A percentile compares a stretch with the other conserved stretches of the same genome.
These are phyloP conservation scores for Dallia pectoralis DNA, from an alignment of 2,797 vertebrate genomes.

Conservation along the genomic window DNA sequence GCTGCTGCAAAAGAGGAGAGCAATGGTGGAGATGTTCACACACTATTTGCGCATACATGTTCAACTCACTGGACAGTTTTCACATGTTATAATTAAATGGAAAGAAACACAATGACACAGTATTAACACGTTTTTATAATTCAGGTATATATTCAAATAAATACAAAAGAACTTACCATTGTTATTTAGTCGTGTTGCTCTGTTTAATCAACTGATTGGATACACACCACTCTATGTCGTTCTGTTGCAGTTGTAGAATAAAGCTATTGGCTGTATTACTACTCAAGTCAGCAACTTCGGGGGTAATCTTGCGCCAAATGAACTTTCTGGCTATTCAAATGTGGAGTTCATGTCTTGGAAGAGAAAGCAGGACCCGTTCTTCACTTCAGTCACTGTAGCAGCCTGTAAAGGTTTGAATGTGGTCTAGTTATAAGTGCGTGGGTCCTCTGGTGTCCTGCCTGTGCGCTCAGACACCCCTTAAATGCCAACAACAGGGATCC, in stretches of 20 bases:
- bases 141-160: background rate
- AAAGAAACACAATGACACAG: no score
- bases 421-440: constrained; percentile 4
- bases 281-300: background rate
- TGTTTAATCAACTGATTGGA: background rate
- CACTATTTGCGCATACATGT: no score
- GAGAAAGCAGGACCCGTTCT: background rate
- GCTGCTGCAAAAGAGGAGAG: constrained; percentile 62
- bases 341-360: background rate
- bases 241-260: background rate
- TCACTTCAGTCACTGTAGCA: constrained; percentile 15
- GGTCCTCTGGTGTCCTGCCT: background rate
- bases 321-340: background rate
- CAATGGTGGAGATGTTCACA: no score
- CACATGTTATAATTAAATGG: no score
- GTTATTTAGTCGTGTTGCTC: background rate
- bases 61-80: no score
- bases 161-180: background rate
- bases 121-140: background rate
- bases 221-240: background rate
- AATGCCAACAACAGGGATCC: background rate
- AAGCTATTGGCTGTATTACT: background rate
- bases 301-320: background rate
- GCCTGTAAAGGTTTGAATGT: background rate
- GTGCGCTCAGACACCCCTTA: background rate